Percentiles rank a stretch among this genome's conserved stretches.
Conservation (phyloP, 2,888 invertebrate genomes). For the Hypselothyrea guttata region DNA sequence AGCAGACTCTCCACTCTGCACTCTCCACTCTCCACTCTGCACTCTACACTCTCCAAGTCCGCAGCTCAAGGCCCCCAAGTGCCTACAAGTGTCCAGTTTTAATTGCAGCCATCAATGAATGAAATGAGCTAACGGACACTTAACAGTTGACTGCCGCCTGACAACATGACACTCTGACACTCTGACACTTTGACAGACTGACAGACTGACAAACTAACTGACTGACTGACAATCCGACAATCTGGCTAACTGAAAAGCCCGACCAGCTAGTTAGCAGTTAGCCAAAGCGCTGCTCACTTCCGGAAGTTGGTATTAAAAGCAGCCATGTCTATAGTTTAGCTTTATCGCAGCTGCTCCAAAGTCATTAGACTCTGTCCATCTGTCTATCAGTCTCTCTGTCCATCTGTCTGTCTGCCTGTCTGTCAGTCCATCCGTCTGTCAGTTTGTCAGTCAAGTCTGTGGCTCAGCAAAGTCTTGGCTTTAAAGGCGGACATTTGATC, state of each 20-base stretch:
- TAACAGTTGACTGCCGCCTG: slow-evolving; percentile 42
- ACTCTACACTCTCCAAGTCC: slow-evolving; percentile 20
- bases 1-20: too few species aligned
- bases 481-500: slow-evolving; percentile 62
- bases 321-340: slow-evolving; percentile 51
- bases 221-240: not conserved
- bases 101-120: slow-evolving; percentile 67
- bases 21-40: slow-evolving; percentile 5
- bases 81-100: slow-evolving; percentile 58
- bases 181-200: slow-evolving; percentile 24
- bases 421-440: slow-evolving; percentile 28
- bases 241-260: not conserved
- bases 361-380: slow-evolving; percentile 42
- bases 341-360: slow-evolving; percentile 58
- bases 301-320: slow-evolving; percentile 48
- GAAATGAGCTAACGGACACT: slow-evolving; percentile 48
- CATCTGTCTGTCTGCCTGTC: slow-evolving; percentile 14
- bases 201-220: slow-evolving; percentile 30
- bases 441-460: slow-evolving; percentile 12
- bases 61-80: too few species aligned
- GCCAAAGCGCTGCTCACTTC: slow-evolving; percentile 64
- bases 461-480: slow-evolving; percentile 23
- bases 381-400: slow-evolving; percentile 13
- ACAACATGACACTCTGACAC: slow-evolving; percentile 21
- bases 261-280: slow-evolving; percentile 51